Conservation (phyloP, 2,113 vertebrate genomes). For the Benitochromis conjunctus region DNA sequence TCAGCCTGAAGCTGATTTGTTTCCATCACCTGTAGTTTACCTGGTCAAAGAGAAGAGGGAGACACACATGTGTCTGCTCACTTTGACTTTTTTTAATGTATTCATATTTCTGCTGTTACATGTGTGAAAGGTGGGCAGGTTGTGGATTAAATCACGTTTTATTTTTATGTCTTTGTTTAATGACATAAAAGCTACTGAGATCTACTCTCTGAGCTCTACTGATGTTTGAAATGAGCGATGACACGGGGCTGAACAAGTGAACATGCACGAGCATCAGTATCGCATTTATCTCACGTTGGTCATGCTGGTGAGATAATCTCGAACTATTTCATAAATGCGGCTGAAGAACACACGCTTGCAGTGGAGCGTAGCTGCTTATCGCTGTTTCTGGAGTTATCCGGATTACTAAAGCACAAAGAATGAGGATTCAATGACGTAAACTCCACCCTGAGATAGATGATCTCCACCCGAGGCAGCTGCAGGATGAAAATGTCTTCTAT, state of each 20-base stretch:
- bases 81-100: fast-evolving
- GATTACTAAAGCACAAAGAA: background rate
- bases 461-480: background rate
- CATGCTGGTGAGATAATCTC: background rate
- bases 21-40: background rate
- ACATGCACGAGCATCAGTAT: fast-evolving
- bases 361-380: background rate
- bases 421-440: background rate
- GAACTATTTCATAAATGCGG: background rate
- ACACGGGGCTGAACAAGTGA: background rate
- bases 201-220: background rate
- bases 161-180: background rate
- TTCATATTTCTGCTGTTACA: background rate
- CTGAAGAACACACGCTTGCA: fast-evolving
- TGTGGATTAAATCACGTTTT: fast-evolving
- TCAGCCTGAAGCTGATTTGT: background rate
- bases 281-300: background rate
- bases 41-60: background rate
- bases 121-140: background rate
- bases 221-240: background rate
- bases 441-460: background rate
- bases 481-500: background rate
- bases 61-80: background rate
- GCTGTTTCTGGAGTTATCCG: background rate
- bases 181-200: background rate